phyloP scores from a whole-genome alignment of 2,797 vertebrate genomes.

The Threskiornis aethiopicus region DNA sequence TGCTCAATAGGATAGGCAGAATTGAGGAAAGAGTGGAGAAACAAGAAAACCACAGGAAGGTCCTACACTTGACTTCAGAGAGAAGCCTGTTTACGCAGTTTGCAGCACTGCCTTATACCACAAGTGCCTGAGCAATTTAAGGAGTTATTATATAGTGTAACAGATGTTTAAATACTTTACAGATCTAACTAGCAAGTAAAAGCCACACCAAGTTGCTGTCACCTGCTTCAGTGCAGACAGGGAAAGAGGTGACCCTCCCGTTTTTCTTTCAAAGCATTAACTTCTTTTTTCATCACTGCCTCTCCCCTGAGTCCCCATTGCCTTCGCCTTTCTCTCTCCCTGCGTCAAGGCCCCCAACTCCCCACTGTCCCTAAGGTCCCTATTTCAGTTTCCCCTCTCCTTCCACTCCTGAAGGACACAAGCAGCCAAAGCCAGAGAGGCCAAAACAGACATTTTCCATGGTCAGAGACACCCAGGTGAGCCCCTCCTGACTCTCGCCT shows the following conservation, averaged over 20 bases:
- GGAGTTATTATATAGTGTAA: background rate
- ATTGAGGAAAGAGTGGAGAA: background rate
- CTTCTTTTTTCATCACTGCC: background rate
- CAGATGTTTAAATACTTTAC: constrained; percentile 18
- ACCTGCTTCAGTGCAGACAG: background rate
- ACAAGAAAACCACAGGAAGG: background rate
- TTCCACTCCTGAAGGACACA: background rate
- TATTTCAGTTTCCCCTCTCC: background rate
- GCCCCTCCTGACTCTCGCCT: background rate
- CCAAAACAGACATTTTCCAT: background rate
- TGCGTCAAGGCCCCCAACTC: background rate
- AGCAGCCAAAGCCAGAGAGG: background rate
- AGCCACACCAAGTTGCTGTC: background rate
- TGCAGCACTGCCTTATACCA: background rate
- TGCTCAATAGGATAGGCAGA: background rate
- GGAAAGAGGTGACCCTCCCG: background rate
- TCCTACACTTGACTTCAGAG: background rate
- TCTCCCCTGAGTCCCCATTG: background rate
- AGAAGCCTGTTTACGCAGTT: background rate
- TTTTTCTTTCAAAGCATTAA: background rate
- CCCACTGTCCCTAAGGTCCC: background rate
- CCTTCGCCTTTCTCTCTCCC: background rate
- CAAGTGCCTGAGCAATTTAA: background rate
- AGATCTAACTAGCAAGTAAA: background rate
- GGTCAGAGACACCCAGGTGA: background rate